Conservation (phyloP, 1,140 invertebrate species). For the Drosophila teissieri region DNA sequence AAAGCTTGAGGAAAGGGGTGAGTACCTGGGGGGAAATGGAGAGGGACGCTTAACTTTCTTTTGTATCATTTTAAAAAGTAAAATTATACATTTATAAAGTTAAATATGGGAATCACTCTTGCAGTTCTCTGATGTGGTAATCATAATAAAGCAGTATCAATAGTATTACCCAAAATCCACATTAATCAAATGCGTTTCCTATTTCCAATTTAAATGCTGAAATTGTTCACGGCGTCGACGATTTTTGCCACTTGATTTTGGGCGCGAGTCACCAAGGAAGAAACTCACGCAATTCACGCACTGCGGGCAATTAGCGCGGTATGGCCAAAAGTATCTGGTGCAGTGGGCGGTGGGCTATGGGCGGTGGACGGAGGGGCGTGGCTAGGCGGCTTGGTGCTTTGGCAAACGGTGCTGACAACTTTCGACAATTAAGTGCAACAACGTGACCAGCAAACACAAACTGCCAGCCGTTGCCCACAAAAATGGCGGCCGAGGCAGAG, state of each 20-base stretch:
- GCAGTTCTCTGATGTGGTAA: too few relatives aligned
- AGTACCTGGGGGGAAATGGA: too few relatives aligned
- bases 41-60: too few relatives aligned
- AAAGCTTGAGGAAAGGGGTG: too few relatives aligned
- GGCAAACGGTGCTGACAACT: conserved; percentile 54
- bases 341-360: not conserved
- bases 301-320: conserved; percentile 48
- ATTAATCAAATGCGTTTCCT: not conserved
- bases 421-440: conserved; percentile 65
- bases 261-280: conserved; percentile 9
- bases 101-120: too few relatives aligned
- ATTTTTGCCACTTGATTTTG: conserved; percentile 50
- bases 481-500: conserved; percentile 19
- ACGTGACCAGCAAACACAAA: conserved; percentile 62
- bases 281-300: conserved; percentile 52
- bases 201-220: not conserved
- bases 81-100: too few relatives aligned
- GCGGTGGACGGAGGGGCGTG: not conserved
- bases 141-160: not conserved
- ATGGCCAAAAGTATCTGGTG: conserved; percentile 19
- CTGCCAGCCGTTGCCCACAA: conserved; percentile 22
- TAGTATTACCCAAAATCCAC: too few relatives aligned
- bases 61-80: too few relatives aligned
- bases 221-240: not conserved
- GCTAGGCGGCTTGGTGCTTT: conserved; percentile 6